Conservation (phyloP, 2,113 vertebrate genomes). For the Formicarius rufipectus region DNA sequence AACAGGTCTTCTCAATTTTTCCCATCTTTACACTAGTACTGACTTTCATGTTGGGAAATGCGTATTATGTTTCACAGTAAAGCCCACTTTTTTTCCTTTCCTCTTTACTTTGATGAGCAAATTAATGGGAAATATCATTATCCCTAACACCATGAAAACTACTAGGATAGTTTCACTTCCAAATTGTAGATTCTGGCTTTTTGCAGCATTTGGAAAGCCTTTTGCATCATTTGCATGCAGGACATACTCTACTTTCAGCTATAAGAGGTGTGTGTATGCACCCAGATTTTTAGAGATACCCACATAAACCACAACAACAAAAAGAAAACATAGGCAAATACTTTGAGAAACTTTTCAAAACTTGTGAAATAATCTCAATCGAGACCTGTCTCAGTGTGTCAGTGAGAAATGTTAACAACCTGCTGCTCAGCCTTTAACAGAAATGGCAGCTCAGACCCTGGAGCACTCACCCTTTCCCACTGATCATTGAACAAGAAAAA, state of each 20-base stretch:
- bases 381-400: background rate
- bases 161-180: background rate
- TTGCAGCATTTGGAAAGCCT: background rate
- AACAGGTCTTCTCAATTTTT: background rate
- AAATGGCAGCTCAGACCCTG: background rate
- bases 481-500: background rate
- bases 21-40: background rate
- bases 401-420: background rate
- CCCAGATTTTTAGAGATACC: background rate
- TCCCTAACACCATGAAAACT: background rate
- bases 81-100: background rate
- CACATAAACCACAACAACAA: background rate
- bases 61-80: fast-evolving
- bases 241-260: background rate
- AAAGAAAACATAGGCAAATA: fast-evolving
- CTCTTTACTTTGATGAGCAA: background rate
- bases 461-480: background rate
- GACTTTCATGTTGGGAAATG: background rate
- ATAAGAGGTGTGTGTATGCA: fast-evolving
- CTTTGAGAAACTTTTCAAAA: background rate
- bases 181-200: background rate
- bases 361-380: background rate
- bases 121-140: background rate
- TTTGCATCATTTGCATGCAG: background rate
- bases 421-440: background rate